Conservation (phyloP, 2,888 invertebrate genomes). For the Zelleria hepariella region DNA sequence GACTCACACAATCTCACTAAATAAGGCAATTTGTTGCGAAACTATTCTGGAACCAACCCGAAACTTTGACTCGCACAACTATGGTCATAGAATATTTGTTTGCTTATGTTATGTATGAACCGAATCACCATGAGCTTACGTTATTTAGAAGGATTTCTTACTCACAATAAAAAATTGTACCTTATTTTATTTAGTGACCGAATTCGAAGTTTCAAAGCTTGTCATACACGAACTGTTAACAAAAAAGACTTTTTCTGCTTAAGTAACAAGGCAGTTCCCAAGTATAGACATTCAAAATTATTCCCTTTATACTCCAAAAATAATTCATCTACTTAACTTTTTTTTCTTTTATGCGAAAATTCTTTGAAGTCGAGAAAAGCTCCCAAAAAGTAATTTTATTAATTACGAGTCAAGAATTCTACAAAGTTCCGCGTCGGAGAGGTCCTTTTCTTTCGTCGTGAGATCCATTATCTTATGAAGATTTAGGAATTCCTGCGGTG, state of each 20-base stretch:
- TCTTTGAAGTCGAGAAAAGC: constrained; percentile 71
- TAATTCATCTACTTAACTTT: constrained; percentile 71
- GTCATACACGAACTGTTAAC: constrained; percentile 10
- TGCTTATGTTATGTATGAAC: too few relatives aligned
- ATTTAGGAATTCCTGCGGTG: constrained; percentile 68
- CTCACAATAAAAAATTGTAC: too few relatives aligned
- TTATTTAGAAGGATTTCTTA: too few relatives aligned
- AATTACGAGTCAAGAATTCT: constrained; percentile 72
- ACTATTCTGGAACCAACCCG: neutral
- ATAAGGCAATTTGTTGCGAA: neutral
- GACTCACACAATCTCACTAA: neutral
- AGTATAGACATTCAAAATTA: constrained; percentile 62
- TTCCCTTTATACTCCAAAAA: constrained; percentile 68
- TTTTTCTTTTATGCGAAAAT: constrained; percentile 67
- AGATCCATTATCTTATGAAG: constrained; percentile 72
- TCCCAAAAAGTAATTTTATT: constrained; percentile 73
- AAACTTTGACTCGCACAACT: neutral
- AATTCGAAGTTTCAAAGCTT: neutral
- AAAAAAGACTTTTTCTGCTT: constrained; percentile 15
- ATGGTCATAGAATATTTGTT: too few relatives aligned
- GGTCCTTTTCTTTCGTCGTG: constrained; percentile 64
- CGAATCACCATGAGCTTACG: too few relatives aligned
- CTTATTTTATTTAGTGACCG: neutral
- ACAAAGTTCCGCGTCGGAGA: constrained; percentile 64
- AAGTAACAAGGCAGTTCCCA: constrained; percentile 35